Evolutionary conservation across 92 coral and sea anemone species (phyloP), one percentile per base, ranked within the genome.

Genomic region (Scolanthus callimorphus): DNA sequence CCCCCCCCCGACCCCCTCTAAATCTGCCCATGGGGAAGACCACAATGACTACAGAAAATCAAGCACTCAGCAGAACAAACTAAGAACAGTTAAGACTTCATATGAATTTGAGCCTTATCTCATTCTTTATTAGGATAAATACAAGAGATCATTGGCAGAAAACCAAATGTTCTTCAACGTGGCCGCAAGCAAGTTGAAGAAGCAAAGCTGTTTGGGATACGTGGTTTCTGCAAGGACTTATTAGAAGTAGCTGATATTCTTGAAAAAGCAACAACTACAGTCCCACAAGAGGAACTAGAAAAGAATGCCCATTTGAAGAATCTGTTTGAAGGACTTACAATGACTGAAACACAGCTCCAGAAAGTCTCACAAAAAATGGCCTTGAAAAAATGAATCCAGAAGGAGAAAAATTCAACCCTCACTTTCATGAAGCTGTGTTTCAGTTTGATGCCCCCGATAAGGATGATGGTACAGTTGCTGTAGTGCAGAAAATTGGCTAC

Each of bases 191-290:
- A 84, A 60, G 63, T 89, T 3, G 94, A 94, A 51, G 99, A 94
- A 31, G 91, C 96, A 17, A 60, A 79, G 67, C 61, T 94, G 52
- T 94, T 94, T 81, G 99, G 96, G 44, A 94, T 94, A 44, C 99
- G 87, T 31, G 71, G 90, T 59, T 94, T 94, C 69, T 85, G 96
- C 17, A 94, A 89, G 63, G 99, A 89, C 67, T 75, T 94, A 65
- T 79, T 94, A 19, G 99, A 94, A 70, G 96, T 94, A 37, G 96
- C 96, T 56, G 99, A 94, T 58, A 67, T 94, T 27, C 69, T 94
- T 17, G 99, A 83, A 62, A 94, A 94, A 57, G 99, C 99, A 19
- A 94, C 99, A 15, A 85, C 79, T 55, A 76, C 75, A 60, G 90
- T 94, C 10, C 96, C 99, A 1, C 71, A 64, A 39, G 96, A 85